Evolutionary conservation across 2,797 vertebrate genomes (phyloP).

Genomic region (Zenarchopterus dispar): DNA sequence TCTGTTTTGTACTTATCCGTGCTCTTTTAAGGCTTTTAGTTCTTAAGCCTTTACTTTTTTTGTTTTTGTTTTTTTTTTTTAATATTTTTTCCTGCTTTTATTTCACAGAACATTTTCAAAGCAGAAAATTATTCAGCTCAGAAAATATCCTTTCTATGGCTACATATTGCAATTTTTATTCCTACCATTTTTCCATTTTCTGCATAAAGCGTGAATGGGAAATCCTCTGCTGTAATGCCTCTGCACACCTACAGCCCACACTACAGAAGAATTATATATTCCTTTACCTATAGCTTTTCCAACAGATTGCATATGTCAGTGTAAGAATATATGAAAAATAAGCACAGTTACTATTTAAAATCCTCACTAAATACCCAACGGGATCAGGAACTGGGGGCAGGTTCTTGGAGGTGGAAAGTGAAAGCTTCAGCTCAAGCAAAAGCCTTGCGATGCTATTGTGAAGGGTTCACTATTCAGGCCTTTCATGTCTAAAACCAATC

Average conservation of each 20-base stretch:
- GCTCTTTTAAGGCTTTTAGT: too few relatives aligned
- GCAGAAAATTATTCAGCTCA: too few relatives aligned
- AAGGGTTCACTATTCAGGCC: slow-evolving; percentile 3
- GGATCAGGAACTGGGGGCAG: background rate
- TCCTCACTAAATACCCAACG: background rate
- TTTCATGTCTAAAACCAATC: slow-evolving; percentile 40
- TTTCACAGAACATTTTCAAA: too few relatives aligned
- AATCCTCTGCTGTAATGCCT: too few relatives aligned
- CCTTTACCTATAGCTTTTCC: background rate
- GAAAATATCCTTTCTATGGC: too few relatives aligned
- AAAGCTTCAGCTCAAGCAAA: background rate
- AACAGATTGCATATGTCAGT: background rate
- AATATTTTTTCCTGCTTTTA: too few relatives aligned
- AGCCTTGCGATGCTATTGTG: slow-evolving; percentile 12
- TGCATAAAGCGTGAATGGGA: too few relatives aligned
- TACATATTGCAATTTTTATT: too few relatives aligned
- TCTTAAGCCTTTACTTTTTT: too few relatives aligned
- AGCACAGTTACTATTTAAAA: background rate
- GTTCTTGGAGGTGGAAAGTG: background rate
- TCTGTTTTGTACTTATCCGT: too few relatives aligned
- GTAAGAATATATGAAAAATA: background rate
- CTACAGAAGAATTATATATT: background rate
- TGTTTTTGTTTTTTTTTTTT: too few relatives aligned
- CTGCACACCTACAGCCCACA: background rate
- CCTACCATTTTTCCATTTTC: too few relatives aligned